Evolutionary conservation across 37 sponge, comb jelly and placozoan species (phyloP), one percentile per base, ranked within the genome.

Genomic region (Diacarnus erythraeanus): DNA sequence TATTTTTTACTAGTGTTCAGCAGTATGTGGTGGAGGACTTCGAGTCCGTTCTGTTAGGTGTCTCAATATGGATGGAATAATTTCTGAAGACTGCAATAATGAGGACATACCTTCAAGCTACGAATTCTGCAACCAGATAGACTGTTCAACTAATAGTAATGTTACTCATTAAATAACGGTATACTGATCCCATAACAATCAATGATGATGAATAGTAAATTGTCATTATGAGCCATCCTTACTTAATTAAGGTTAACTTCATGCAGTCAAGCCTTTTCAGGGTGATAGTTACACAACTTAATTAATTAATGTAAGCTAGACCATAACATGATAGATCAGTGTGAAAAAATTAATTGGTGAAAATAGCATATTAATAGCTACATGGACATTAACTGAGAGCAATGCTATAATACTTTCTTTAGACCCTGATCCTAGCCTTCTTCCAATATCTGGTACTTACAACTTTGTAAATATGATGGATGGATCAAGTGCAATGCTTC

Each of bases 1-100:
- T 31, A 34, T 65, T 65, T 64, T 4, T 72, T 64, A 22, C 22
- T 64, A 83, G 83, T 83, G 83, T 66, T 75, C 83, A 21, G 67
- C 57, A 1, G 66, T 57, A 35, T 83, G 83, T 74, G 83, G 76
- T 39, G 58, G 68, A 6, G 83, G 83, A 26, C 8, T 83, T 0
- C 4, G 76, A 29, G 30, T 30, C 23, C 66, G 83, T 8, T 69
- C 75, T 23, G 75, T 83, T 15, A 36, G 67, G 2, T 83, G 83
- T 43, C 27, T 74, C 23, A 57, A 71, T 40, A 64, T 39, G 37
- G 70, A 57, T 59, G 64, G 42, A 12, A 23, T 72, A 29, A 81
- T 81, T 36, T 59, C 63, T 0, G 36, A 39, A 0, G 59, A 30
- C 23, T 72, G 72, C 47, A 60, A 20, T 20, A 37, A 57, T 29